Percentiles rank a stretch among this genome's conserved stretches.
These are phyloP conservation scores for Charadrius vociferus DNA, from an alignment of 2,113 vertebrate species.

Conservation along the genomic window DNA sequence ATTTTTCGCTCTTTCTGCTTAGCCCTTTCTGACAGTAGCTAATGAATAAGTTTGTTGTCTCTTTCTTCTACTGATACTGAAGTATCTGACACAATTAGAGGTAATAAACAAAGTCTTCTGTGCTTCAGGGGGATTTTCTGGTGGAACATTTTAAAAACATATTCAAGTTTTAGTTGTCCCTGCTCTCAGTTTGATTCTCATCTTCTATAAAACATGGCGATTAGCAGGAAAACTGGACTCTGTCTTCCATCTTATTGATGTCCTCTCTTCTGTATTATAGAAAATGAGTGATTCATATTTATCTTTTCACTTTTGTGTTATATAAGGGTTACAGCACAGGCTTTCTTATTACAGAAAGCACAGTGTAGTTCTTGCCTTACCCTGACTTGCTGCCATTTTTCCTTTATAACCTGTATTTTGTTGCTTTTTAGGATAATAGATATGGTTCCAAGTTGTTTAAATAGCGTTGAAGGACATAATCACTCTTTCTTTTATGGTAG, in stretches of 20 bases:
- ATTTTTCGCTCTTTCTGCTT: not conserved
- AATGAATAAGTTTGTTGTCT: not conserved
- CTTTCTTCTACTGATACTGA: not conserved
- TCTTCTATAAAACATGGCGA: not conserved
- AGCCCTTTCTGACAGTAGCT: fast-evolving
- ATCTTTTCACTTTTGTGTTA: not conserved
- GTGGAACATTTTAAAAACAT: not conserved
- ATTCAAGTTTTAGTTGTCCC: not conserved
- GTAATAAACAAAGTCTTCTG: not conserved
- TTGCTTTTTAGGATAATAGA: not conserved
- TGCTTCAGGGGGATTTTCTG: not conserved
- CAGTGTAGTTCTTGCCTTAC: not conserved
- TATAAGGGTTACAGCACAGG: fast-evolving
- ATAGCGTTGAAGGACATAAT: not conserved
- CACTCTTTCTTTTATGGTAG: not conserved
- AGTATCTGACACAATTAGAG: not conserved
- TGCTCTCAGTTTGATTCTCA: not conserved
- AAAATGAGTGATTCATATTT: not conserved
- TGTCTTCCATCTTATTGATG: not conserved
- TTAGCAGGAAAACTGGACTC: not conserved
- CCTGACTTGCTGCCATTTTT: not conserved
- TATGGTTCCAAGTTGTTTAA: not conserved
- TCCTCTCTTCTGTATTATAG: not conserved
- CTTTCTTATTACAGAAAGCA: not conserved
- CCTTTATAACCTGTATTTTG: not conserved